Evolutionary conservation across 2,113 vertebrate species (phyloP).

Genomic region (Pelecanus crispus): DNA sequence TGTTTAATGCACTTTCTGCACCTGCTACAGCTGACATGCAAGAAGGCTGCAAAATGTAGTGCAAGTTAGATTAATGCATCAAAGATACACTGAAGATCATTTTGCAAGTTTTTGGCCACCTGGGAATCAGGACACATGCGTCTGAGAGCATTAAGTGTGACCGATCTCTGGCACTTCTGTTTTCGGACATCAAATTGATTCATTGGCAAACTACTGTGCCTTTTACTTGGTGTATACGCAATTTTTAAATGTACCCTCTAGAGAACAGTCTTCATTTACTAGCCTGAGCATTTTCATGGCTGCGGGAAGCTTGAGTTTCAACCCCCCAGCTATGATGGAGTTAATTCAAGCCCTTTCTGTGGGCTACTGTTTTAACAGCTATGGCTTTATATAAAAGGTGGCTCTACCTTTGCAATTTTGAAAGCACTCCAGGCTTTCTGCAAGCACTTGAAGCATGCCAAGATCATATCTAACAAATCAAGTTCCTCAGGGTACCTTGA

Average conservation of each 20-base stretch:
- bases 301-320: background rate
- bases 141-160: background rate
- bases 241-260: background rate
- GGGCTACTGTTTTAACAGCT: background rate
- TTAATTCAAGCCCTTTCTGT: background rate
- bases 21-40: background rate
- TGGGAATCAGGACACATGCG: background rate
- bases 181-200: background rate
- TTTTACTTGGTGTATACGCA: background rate
- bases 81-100: background rate
- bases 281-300: background rate
- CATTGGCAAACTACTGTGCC: background rate
- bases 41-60: background rate
- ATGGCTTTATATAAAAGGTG: background rate
- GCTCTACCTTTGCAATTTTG: background rate
- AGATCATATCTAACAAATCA: background rate
- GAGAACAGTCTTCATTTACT: background rate
- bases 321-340: fast-evolving
- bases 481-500: background rate
- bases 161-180: background rate
- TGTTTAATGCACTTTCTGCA: background rate
- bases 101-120: background rate
- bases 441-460: background rate
- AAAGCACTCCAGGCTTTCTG: background rate
- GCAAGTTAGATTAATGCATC: background rate